Base-by-base conservation (phyloP, 2,113 vertebrate species). In the Leucoraja erinaceus region DNA sequence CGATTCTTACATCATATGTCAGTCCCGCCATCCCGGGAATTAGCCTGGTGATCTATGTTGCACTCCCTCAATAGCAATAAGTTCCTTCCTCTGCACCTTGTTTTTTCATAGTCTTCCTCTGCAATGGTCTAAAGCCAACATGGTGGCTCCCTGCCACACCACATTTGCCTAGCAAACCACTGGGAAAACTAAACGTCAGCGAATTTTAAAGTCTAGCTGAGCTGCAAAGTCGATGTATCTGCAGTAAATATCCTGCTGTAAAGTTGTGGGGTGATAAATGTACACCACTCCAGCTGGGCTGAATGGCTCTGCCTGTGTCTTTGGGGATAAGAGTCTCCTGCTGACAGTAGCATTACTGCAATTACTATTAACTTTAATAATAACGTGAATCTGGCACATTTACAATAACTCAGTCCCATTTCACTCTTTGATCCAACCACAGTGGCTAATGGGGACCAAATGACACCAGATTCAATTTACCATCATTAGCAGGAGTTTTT, bases 281-380 rank as follows among this genome's bases (percentile, higher is more conserved):
- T 12, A 61, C 56, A 61, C 81, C n/a, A 25, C 56, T 61, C 25
- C 83, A 86, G 83, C 25, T 16, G 56, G 83, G 61, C 4, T 61
- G 56, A 86, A 86, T 14, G 56, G 10, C 25, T 86, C 83, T 86
- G 83, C 56, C 47, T 2, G 56, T 61, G 10, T 16, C 56, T 63
- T 59, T 16, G 56, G 83, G 25, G 83, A 61, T 25, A 14, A 28
- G 54, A 1, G 28, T 86, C 56, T 86, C 56, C n/a, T 61, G 56
- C 25, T 86, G 83, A 86, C 83, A 61, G 83, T 61, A n/a, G 83
- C 11, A 86, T 86, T 86, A 56, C 18, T 83, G 25, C 54, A 83
- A 83, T 56, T 54, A 20, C 79, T 56, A 83, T 83, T 20, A 18
- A 83, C 56, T 25, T 83, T 25, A 83, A 56, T 25, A 47, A 83